Percentiles rank a stretch among this genome's conserved stretches.
Evolutionary conservation across 2,888 invertebrate genomes (phyloP).

Genomic region (Athrips mouffetella): DNA sequence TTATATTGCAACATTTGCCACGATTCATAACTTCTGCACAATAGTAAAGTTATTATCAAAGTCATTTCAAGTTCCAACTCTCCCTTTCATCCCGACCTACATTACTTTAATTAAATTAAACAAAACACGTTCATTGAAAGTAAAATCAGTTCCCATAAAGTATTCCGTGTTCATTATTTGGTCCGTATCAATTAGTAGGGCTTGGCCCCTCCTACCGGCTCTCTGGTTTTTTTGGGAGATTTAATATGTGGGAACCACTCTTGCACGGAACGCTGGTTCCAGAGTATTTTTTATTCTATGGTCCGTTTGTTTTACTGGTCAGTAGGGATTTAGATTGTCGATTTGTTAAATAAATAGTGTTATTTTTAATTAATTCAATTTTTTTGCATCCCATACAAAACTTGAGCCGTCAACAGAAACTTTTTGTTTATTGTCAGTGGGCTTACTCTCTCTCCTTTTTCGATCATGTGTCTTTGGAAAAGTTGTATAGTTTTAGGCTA

Average conservation of each 20-base stretch:
- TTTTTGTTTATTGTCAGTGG: no score
- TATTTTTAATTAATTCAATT: no score
- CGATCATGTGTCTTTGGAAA: no score
- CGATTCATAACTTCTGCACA: no score
- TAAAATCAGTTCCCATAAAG: conserved; percentile 62
- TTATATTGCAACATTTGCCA: no score
- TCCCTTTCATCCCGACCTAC: neutral
- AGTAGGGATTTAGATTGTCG: neutral
- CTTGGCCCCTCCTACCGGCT: conserved; percentile 41
- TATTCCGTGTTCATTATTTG: conserved; percentile 60
- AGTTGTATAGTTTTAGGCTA: no score
- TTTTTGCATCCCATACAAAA: no score
- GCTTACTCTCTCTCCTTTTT: no score
- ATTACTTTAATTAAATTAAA: neutral
- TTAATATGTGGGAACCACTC: conserved; percentile 69
- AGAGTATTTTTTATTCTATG: conserved; percentile 40
- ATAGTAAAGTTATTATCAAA: no score
- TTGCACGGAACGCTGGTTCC: conserved; percentile 43
- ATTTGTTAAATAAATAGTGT: neutral
- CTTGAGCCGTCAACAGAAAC: no score
- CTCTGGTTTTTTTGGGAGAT: conserved; percentile 48
- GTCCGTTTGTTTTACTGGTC: conserved; percentile 37
- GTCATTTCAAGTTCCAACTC: no score
- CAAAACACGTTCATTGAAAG: conserved; percentile 2
- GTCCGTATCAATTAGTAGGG: conserved; percentile 64